Conservation (phyloP, 2,888 invertebrate species). For the Rhyacophila evoluta region DNA sequence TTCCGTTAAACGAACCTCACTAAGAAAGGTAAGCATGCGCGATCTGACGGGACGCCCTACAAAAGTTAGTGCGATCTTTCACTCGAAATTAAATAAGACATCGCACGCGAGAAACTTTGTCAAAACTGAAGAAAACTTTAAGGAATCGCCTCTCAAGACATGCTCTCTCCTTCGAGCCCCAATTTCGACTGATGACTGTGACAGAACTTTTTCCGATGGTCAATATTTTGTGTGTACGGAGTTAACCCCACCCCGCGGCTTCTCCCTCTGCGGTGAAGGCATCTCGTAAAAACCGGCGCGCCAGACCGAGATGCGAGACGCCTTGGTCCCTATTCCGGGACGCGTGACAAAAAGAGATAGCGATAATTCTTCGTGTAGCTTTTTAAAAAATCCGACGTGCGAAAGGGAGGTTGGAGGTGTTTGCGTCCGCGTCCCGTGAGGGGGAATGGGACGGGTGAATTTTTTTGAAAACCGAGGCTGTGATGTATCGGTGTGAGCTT, state of each 20-base stretch:
- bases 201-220: constrained; percentile 73
- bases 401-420: constrained; percentile 59
- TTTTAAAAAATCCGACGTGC: constrained; percentile 67
- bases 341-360: constrained; percentile 61
- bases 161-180: constrained; percentile 60
- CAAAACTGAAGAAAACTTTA: constrained; percentile 34
- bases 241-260: constrained; percentile 66
- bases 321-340: constrained; percentile 62
- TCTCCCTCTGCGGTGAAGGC: constrained; percentile 61
- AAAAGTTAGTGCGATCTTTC: constrained; percentile 12
- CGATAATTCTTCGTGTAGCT: constrained; percentile 65
- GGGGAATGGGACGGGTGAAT: constrained; percentile 66
- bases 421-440: constrained; percentile 28
- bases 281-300: constrained; percentile 71
- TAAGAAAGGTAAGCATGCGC: constrained; percentile 58
- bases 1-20: constrained; percentile 37
- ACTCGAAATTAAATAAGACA: constrained; percentile 58
- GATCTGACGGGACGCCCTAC: constrained; percentile 58
- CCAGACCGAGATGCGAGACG: constrained; percentile 67
- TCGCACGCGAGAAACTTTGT: constrained; percentile 38
- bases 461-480: constrained; percentile 59
- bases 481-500: constrained; percentile 68
- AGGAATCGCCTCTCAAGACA: constrained; percentile 38
- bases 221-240: constrained; percentile 73
- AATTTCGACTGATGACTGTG: constrained; percentile 72